Evolutionary conservation across 2,888 invertebrate species (phyloP).

Genomic region (Diplazon laetatorius): DNA sequence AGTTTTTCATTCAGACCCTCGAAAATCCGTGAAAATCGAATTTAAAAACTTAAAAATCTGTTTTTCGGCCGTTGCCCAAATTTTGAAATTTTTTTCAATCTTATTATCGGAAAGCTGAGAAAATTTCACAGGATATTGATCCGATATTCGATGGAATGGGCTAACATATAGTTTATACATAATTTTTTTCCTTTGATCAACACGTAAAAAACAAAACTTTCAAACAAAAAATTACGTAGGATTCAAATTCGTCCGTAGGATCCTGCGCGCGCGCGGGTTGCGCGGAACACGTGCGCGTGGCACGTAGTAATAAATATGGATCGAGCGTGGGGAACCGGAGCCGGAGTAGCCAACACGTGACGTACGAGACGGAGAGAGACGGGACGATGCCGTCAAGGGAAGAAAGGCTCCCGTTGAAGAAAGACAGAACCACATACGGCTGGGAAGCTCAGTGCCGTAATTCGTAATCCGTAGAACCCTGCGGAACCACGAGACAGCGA

Average conservation of each 20-base stretch:
- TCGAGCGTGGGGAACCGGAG: background rate
- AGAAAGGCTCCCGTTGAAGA: slow-evolving; percentile 21
- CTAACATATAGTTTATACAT: no score
- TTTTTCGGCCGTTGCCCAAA: no score
- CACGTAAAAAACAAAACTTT: no score
- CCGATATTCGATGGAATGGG: no score
- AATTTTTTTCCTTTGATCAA: no score
- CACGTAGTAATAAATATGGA: slow-evolving; percentile 2
- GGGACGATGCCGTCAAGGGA: background rate
- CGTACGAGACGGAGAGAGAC: slow-evolving; percentile 29
- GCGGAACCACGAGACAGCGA: background rate
- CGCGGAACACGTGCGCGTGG: slow-evolving; percentile 10
- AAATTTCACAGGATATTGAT: no score
- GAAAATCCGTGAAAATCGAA: no score
- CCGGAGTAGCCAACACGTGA: slow-evolving; percentile 19
- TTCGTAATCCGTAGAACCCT: background rate
- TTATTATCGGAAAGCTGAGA: no score
- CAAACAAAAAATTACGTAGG: no score
- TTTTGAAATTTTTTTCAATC: no score
- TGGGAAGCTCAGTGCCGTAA: slow-evolving; percentile 45
- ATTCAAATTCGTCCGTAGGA: background rate
- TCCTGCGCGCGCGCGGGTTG: slow-evolving; percentile 32
- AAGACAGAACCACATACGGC: slow-evolving; percentile 27
- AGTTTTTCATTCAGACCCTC: no score
- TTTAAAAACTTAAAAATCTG: no score